These are phyloP conservation scores for Drosophila multiciliata DNA, from an alignment of 2,888 invertebrate genomes.

Conservation along the genomic window DNA sequence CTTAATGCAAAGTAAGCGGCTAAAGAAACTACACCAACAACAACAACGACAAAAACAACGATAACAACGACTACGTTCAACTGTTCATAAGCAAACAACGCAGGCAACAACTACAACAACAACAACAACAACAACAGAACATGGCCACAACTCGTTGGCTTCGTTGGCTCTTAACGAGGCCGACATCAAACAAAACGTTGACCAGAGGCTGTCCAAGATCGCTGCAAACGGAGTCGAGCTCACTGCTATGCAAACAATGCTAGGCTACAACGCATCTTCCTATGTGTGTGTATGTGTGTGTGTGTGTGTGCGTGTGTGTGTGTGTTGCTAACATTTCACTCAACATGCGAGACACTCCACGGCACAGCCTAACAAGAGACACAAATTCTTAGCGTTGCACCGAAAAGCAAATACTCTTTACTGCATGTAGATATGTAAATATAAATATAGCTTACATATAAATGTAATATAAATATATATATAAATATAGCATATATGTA, in stretches of 20 bases:
- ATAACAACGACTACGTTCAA: slow-evolving; percentile 54
- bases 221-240: slow-evolving; percentile 48
- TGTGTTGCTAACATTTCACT: slow-evolving; percentile 75
- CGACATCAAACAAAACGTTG: slow-evolving; percentile 82
- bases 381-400: neutral
- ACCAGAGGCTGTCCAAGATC: slow-evolving; percentile 59
- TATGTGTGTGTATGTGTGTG: slow-evolving; percentile 7
- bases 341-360: slow-evolving; percentile 62
- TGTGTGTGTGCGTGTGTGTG: slow-evolving; percentile 27
- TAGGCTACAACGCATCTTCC: slow-evolving; percentile 55
- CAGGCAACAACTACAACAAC: slow-evolving; percentile 41
- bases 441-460: neutral
- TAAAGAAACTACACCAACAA: slow-evolving; percentile 47
- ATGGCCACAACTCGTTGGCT: slow-evolving; percentile 79
- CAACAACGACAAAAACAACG: slow-evolving; percentile 27
- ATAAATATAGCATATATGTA: neutral
- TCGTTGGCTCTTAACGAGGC: slow-evolving; percentile 83
- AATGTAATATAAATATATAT: neutral
- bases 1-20: slow-evolving; percentile 79
- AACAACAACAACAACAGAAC: slow-evolving; percentile 54
- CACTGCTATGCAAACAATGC: slow-evolving; percentile 80
- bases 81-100: slow-evolving; percentile 76
- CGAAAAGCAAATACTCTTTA: slow-evolving; percentile 32
- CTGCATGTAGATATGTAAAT: neutral
- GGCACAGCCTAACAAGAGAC: slow-evolving; percentile 51